A percentile compares a stretch with the other conserved stretches of the same genome.
phyloP scores from a whole-genome alignment of 2,797 vertebrate genomes.

The Sphaeramia orbicularis region DNA sequence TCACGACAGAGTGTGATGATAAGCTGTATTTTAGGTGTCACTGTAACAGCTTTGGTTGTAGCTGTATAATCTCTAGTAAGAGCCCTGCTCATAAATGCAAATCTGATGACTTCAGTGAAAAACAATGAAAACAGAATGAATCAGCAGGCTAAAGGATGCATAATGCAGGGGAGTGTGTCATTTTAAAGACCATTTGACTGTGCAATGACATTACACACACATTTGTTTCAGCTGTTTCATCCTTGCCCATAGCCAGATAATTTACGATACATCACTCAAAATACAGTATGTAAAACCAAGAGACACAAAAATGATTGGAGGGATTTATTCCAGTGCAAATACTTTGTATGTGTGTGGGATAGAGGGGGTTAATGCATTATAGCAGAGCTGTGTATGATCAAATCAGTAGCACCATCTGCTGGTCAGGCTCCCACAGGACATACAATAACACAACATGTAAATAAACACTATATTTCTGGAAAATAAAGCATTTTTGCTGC shows the following conservation, averaged over 20 bases:
- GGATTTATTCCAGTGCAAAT: constrained; percentile 65
- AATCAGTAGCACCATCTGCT: constrained; percentile 75
- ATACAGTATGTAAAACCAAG: not conserved
- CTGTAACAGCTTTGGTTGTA: constrained; percentile 33
- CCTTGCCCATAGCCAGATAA: constrained; percentile 1
- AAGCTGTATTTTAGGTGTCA: constrained; percentile 22
- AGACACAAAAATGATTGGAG: constrained; percentile 16
- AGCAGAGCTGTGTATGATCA: constrained; percentile 17
- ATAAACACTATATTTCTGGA: not conserved
- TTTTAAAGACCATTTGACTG: constrained; percentile 24
- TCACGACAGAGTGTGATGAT: too few species aligned
- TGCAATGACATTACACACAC: constrained; percentile 9
- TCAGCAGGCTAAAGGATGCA: constrained; percentile 20
- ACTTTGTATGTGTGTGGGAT: constrained; percentile 31
- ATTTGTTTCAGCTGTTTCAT: not conserved
- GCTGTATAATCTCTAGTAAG: constrained; percentile 20
- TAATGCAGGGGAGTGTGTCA: constrained; percentile 24
- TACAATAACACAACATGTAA: constrained; percentile 8
- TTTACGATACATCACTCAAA: not conserved
- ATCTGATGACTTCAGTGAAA: constrained; percentile 18
- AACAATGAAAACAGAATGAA: constrained; percentile 21
- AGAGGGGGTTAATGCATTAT: constrained; percentile 54
- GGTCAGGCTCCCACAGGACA: constrained; percentile 33
- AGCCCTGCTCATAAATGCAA: constrained; percentile 31
- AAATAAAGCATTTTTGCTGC: too few species aligned